Evolutionary conservation across 2,113 vertebrate genomes (phyloP).

Genomic region (Cephalopterus ornatus): DNA sequence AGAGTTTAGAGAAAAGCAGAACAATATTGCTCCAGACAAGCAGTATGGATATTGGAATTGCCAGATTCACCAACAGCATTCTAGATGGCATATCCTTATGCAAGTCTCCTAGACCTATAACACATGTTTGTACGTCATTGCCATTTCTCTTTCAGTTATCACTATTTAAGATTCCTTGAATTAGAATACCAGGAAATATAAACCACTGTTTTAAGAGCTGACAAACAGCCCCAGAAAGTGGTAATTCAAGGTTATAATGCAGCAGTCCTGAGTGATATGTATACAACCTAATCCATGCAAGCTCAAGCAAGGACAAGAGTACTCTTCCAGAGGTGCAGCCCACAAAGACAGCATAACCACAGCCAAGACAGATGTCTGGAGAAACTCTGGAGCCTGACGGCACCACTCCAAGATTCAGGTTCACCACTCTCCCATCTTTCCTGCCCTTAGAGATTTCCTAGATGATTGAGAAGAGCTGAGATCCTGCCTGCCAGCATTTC

Average conservation of each 20-base stretch:
- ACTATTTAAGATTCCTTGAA: not conserved
- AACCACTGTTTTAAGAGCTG: not conserved
- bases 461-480: not conserved
- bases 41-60: not conserved
- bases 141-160: not conserved
- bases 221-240: not conserved
- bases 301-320: not conserved
- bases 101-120: not conserved
- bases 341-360: not conserved
- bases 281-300: not conserved
- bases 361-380: not conserved
- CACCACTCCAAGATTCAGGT: not conserved
- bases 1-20: not conserved
- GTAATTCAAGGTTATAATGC: not conserved
- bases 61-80: not conserved
- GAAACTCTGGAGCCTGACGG: not conserved
- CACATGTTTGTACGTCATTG: not conserved
- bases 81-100: not conserved
- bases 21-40: not conserved
- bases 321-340: not conserved
- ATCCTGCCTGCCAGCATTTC: not conserved
- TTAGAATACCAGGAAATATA: not conserved
- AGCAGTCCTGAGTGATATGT: not conserved
- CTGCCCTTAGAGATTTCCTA: not conserved
- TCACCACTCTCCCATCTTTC: not conserved